Evolutionary conservation across 2,888 invertebrate species (phyloP).

Genomic region (Orthosia cruda): DNA sequence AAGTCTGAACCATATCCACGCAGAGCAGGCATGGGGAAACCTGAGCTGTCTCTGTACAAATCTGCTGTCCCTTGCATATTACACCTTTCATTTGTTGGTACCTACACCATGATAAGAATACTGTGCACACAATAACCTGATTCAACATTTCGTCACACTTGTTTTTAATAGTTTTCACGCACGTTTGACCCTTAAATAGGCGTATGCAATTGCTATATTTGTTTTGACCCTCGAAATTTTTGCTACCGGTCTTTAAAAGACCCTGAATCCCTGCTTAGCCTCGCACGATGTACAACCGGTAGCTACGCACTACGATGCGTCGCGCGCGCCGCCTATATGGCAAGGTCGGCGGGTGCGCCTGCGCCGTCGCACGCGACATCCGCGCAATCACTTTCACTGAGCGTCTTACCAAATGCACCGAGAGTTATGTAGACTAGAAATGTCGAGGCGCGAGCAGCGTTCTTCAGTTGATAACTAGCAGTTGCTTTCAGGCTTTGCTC

Average conservation of each 20-base stretch:
- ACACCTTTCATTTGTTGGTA: constrained; percentile 10
- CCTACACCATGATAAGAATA: neutral
- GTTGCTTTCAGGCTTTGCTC: neutral
- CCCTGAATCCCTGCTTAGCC: constrained; percentile 60
- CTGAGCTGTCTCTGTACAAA: neutral
- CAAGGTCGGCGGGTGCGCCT: constrained; percentile 88
- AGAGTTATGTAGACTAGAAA: constrained; percentile 70
- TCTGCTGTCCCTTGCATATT: neutral
- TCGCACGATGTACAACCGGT: constrained; percentile 68
- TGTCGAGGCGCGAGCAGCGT: constrained; percentile 16
- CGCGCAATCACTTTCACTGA: constrained; percentile 90
- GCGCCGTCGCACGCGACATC: constrained; percentile 87
- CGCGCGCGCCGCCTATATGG: constrained; percentile 81
- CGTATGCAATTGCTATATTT: constrained; percentile 24
- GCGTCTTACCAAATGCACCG: constrained; percentile 85
- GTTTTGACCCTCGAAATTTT: constrained; percentile 29
- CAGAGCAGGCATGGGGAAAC: constrained; percentile 1
- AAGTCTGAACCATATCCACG: neutral
- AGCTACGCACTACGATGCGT: constrained; percentile 66
- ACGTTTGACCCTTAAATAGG: constrained; percentile 21
- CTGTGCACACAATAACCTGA: neutral
- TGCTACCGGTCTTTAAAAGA: constrained; percentile 32
- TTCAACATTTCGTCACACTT: constrained; percentile 13
- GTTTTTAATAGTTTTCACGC: constrained; percentile 4
- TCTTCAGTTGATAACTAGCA: neutral